Evolutionary conservation across 2,113 vertebrate genomes (phyloP).

Genomic region (Halichoeres trimaculatus): DNA sequence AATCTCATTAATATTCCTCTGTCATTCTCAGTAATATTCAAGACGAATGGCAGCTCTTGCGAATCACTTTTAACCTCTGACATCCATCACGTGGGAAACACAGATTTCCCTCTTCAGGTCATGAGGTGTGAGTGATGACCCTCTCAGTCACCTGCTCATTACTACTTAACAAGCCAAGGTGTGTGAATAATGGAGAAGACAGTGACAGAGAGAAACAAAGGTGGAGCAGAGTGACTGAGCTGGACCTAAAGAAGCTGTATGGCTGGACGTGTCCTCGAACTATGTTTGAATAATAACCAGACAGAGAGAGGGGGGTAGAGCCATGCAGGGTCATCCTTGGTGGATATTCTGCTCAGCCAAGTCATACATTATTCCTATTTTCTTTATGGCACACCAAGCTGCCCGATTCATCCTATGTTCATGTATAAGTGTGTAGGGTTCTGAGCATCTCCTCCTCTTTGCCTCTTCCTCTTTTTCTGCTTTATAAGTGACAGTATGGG

Average conservation of each 20-base stretch:
- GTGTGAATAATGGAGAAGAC: constrained; percentile 58
- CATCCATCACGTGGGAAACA: constrained; percentile 29
- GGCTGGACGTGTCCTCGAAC: constrained; percentile 22
- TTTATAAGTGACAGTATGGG: neutral
- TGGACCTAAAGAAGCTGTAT: constrained; percentile 43
- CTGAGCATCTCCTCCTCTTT: neutral
- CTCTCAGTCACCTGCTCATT: constrained; percentile 56
- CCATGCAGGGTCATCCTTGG: constrained; percentile 39
- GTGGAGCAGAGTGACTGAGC: constrained; percentile 20
- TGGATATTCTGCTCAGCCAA: constrained; percentile 24
- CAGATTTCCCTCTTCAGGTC: constrained; percentile 32
- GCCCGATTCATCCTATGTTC: constrained; percentile 23
- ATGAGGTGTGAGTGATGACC: constrained; percentile 38
- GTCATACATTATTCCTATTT: constrained; percentile 61
- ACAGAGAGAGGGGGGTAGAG: constrained; percentile 34
- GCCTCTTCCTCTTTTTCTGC: neutral
- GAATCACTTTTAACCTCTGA: constrained; percentile 45
- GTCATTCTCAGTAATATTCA: constrained; percentile 22
- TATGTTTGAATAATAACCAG: constrained; percentile 72
- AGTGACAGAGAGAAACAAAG: constrained; percentile 39
- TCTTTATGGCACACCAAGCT: constrained; percentile 16
- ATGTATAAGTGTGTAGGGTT: neutral
- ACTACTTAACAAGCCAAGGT: constrained; percentile 27
- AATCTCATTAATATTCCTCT: constrained; percentile 34
- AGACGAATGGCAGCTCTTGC: constrained; percentile 29